These are phyloP conservation scores for Odontesthes bonariensis DNA, from an alignment of 2,113 vertebrate genomes.

Conservation along the genomic window DNA sequence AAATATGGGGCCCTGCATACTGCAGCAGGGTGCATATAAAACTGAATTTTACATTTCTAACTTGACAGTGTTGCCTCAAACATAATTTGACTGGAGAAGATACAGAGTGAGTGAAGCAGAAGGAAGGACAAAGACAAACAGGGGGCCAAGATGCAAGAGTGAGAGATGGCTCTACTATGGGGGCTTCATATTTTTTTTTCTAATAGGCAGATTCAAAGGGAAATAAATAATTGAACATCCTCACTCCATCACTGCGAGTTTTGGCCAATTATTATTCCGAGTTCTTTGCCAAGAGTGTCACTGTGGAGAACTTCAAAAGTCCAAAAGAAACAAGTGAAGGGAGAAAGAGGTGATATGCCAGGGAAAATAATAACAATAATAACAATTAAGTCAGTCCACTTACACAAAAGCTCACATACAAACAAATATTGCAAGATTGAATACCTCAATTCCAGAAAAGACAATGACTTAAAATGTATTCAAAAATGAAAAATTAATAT, in stretches of 20 bases:
- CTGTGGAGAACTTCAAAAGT: conserved; percentile 47
- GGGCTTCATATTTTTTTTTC: conserved; percentile 71
- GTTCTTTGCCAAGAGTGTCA: conserved; percentile 42
- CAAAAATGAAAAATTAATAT: too few species aligned
- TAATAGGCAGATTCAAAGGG: conserved; percentile 85
- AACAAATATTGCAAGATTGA: neutral
- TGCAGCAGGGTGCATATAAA: conserved; percentile 37
- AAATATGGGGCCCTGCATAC: conserved; percentile 16
- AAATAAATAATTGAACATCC: conserved; percentile 87
- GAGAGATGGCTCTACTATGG: conserved; percentile 80
- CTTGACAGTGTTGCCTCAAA: conserved; percentile 43
- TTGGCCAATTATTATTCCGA: conserved; percentile 70
- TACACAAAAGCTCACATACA: neutral
- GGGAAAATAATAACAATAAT: neutral
- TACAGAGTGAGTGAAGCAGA: conserved; percentile 22
- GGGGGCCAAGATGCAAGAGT: conserved; percentile 26
- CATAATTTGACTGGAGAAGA: conserved; percentile 45
- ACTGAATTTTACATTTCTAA: conserved; percentile 55
- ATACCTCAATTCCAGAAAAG: too few species aligned
- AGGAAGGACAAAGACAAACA: conserved; percentile 18
- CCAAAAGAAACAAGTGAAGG: conserved; percentile 9
- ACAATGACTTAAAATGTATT: too few species aligned
- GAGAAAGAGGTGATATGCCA: conserved; percentile 8
- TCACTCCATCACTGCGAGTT: conserved; percentile 71
- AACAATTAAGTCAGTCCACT: conserved; percentile 10